A percentile compares a stretch with the other conserved stretches of the same genome.
These are phyloP conservation scores for Notamacropus eugenii DNA, from an alignment of 2,797 vertebrate species.

Conservation along the genomic window DNA sequence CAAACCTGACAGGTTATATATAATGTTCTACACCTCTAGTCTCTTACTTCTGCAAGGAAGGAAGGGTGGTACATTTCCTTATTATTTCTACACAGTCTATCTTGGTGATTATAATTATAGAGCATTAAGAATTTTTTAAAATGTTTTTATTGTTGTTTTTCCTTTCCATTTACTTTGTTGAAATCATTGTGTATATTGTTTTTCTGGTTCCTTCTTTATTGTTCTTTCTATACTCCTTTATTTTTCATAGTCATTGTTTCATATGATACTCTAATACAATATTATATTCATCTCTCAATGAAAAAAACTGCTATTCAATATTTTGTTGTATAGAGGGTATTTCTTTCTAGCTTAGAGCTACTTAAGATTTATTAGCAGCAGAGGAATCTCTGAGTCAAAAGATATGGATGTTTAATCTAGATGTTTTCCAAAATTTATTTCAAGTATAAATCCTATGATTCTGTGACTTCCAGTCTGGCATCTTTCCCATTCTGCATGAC, in stretches of 20 bases:
- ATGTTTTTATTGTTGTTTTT: neutral
- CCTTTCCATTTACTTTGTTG: neutral
- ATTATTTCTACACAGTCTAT: neutral
- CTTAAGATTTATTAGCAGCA: neutral
- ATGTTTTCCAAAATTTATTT: neutral
- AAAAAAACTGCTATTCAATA: neutral
- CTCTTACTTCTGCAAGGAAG: neutral
- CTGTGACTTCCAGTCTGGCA: neutral
- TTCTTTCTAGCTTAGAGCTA: neutral
- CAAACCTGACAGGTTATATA: neutral
- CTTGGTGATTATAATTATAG: neutral
- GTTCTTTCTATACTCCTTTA: neutral
- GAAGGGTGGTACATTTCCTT: neutral
- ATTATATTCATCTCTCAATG: neutral
- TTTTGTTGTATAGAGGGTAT: neutral
- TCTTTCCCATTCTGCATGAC: neutral
- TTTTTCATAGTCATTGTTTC: neutral
- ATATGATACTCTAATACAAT: neutral
- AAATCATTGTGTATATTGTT: neutral
- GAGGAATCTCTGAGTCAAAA: neutral
- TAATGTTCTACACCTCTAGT: neutral
- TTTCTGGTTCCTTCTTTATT: neutral
- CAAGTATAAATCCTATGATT: neutral
- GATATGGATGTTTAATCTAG: neutral
- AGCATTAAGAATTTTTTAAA: neutral